These are phyloP conservation scores for Australoheros scitulus DNA, from an alignment of 2,113 vertebrate genomes.

Conservation along the genomic window DNA sequence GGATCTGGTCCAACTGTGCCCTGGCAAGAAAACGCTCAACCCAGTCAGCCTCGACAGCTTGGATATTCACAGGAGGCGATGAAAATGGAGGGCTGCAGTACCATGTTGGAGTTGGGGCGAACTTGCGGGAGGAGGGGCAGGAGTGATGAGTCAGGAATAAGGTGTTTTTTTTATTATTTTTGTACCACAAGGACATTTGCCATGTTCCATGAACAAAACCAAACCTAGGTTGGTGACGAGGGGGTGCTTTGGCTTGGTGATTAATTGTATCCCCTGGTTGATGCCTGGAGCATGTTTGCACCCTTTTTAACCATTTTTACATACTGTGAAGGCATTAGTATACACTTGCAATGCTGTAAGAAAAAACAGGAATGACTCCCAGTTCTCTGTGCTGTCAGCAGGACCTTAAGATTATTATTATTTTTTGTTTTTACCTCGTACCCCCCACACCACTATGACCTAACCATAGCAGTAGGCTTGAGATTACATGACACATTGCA, in stretches of 20 bases:
- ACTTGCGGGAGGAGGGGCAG: slow-evolving; percentile 21
- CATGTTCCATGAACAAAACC: slow-evolving; percentile 24
- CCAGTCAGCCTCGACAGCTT: slow-evolving; percentile 82
- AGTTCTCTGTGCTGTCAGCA: background rate
- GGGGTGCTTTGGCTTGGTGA: slow-evolving; percentile 26
- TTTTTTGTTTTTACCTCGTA: too few species aligned
- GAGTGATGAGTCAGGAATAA: slow-evolving; percentile 60
- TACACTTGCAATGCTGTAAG: background rate
- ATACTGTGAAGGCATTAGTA: slow-evolving; percentile 14
- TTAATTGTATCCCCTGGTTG: slow-evolving; percentile 40
- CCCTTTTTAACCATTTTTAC: slow-evolving; percentile 9
- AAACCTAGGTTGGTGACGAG: slow-evolving; percentile 2
- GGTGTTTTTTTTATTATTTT: slow-evolving; percentile 67
- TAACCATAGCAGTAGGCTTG: background rate
- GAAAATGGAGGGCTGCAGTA: slow-evolving; percentile 69
- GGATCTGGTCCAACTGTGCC: slow-evolving; percentile 81
- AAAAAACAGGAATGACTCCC: background rate
- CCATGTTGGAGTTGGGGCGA: slow-evolving; percentile 44
- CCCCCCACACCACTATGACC: background rate
- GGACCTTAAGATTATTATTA: background rate
- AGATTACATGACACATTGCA: slow-evolving; percentile 10
- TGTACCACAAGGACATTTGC: slow-evolving; percentile 62
- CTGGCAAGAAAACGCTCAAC: slow-evolving; percentile 76
- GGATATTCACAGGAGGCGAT: slow-evolving; percentile 78
- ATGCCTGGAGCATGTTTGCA: background rate